These are phyloP conservation scores for Florisuga fusca DNA, from an alignment of 2,797 vertebrate genomes.

Conservation along the genomic window DNA sequence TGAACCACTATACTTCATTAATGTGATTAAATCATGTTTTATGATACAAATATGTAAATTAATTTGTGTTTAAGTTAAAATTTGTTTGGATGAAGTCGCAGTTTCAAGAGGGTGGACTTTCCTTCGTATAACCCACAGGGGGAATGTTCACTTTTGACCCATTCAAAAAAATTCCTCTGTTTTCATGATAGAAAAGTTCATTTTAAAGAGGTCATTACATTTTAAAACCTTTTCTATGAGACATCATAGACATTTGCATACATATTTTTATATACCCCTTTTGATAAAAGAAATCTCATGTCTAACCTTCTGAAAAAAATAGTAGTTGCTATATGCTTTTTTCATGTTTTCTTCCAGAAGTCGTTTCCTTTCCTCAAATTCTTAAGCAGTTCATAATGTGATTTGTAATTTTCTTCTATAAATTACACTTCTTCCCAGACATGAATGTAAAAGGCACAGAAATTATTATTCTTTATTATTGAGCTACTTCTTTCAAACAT, in stretches of 20 bases:
- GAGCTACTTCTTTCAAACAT: neutral
- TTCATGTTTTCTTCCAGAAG: neutral
- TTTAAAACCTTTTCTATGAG: neutral
- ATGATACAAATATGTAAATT: neutral
- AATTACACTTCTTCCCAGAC: conserved; percentile 8
- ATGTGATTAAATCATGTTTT: neutral
- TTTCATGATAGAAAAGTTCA: neutral
- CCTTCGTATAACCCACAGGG: neutral
- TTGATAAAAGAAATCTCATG: neutral
- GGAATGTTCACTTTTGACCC: neutral
- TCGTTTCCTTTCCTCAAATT: neutral
- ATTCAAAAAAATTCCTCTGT: neutral
- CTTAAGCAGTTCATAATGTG: neutral
- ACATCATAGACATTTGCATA: neutral
- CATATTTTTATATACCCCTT: neutral
- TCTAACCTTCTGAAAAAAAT: neutral
- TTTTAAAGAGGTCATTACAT: neutral
- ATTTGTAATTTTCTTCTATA: conserved; percentile 27
- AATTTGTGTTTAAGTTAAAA: neutral
- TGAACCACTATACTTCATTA: neutral
- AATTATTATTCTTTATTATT: conserved; percentile 28
- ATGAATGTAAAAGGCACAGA: neutral
- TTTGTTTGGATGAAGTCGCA: neutral
- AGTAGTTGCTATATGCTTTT: neutral
- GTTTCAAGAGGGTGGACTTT: neutral